A percentile compares a stretch with the other conserved stretches of the same genome.
Evolutionary conservation across 2,797 vertebrate genomes (phyloP).

Genomic region (Enteromius viviparus): DNA sequence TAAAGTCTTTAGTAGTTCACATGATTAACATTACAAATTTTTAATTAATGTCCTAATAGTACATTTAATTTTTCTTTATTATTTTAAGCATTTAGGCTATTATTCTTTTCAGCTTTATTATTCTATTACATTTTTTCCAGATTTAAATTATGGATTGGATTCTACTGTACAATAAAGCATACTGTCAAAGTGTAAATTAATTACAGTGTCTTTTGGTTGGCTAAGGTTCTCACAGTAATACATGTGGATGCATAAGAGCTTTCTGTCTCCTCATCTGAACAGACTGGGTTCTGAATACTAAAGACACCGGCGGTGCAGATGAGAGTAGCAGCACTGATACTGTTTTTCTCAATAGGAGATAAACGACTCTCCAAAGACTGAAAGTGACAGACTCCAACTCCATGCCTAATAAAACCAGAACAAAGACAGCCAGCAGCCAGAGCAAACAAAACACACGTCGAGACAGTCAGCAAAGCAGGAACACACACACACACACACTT

Average conservation of each 20-base stretch:
- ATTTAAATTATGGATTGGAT: neutral
- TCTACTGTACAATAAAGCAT: neutral
- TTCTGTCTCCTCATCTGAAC: neutral
- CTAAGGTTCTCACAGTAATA: neutral
- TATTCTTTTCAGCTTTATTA: neutral
- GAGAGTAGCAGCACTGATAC: constrained; percentile 21
- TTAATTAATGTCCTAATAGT: too few species aligned
- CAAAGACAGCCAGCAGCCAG: constrained; percentile 56
- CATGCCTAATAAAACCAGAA: constrained; percentile 61
- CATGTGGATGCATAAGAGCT: constrained; percentile 7
- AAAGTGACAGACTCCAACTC: constrained; percentile 55
- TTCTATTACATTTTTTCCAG: neutral
- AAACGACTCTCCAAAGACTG: constrained; percentile 33
- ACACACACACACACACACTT: constrained; percentile 16
- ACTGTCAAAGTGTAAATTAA: neutral
- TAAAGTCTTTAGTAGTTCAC: too few species aligned
- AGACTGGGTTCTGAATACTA: constrained; percentile 30
- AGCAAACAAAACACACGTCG: constrained; percentile 53
- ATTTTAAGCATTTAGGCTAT: neutral
- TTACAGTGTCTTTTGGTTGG: neutral
- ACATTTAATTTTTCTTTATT: neutral
- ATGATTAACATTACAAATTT: neutral
- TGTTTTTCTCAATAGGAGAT: constrained; percentile 39
- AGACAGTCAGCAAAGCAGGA: constrained; percentile 27
- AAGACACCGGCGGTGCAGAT: constrained; percentile 13